phyloP scores from a whole-genome alignment of 2,113 vertebrate species.

The Toxotes jaculatrix region DNA sequence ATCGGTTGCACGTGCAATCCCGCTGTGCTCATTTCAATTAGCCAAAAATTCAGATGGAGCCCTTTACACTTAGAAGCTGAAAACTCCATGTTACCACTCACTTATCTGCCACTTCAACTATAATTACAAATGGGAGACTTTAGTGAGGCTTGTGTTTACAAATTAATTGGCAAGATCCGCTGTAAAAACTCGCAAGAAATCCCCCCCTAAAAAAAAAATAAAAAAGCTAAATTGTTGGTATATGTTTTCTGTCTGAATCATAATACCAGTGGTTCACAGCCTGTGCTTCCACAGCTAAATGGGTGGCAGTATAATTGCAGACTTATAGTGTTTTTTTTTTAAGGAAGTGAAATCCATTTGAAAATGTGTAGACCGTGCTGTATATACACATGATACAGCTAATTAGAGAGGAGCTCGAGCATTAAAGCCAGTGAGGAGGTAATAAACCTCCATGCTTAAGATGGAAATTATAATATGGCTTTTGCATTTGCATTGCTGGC shows the following conservation, averaged over 20 bases:
- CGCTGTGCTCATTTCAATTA: background rate
- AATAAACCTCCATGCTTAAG: background rate
- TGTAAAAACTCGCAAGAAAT: background rate
- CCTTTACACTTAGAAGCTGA: background rate
- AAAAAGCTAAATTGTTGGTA: no score
- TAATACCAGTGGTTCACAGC: background rate
- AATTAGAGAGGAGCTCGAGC: background rate
- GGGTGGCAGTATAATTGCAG: background rate
- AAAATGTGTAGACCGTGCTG: background rate
- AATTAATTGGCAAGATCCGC: background rate
- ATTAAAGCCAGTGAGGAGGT: background rate
- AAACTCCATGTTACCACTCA: background rate
- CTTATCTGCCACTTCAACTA: background rate
- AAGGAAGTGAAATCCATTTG: background rate
- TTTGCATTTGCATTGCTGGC: conserved; percentile 3
- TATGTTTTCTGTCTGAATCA: background rate
- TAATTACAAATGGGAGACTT: background rate
- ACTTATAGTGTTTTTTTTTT: background rate
- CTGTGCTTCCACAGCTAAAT: background rate
- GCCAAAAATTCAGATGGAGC: background rate
- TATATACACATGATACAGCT: background rate
- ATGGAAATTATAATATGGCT: background rate
- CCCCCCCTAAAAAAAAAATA: background rate
- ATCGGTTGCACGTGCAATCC: background rate
- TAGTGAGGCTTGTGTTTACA: background rate